Percentiles rank a stretch among this genome's conserved stretches.
Evolutionary conservation across 2,113 vertebrate genomes (phyloP).

Genomic region (Triplophysa tibetana): DNA sequence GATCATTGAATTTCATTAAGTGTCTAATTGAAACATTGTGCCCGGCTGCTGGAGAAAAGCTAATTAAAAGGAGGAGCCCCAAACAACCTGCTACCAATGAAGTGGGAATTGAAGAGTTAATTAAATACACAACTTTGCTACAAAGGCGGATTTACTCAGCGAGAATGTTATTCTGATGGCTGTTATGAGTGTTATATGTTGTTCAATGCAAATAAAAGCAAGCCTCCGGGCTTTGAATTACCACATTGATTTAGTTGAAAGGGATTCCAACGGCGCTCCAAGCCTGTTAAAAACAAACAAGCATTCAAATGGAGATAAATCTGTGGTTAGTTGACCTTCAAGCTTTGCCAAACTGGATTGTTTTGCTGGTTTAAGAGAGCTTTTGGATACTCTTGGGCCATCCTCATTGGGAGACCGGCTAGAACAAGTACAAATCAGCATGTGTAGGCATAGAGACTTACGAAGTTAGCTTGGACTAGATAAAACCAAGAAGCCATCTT

Average conservation of each 20-base stretch:
- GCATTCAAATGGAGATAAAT: too few species aligned
- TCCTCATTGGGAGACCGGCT: too few species aligned
- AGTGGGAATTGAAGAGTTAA: slow-evolving; percentile 60
- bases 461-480: too few species aligned
- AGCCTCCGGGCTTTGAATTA: neutral
- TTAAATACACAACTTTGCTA: slow-evolving; percentile 56
- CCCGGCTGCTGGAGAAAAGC: slow-evolving; percentile 48
- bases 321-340: too few species aligned
- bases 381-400: neutral
- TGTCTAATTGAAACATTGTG: slow-evolving; percentile 62
- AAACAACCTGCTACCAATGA: slow-evolving; percentile 57
- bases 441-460: too few species aligned
- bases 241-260: neutral
- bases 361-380: neutral
- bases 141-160: slow-evolving; percentile 37
- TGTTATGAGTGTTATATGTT: slow-evolving; percentile 27
- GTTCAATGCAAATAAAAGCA: neutral
- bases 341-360: neutral
- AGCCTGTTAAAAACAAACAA: too few species aligned
- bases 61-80: slow-evolving; percentile 61
- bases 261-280: neutral
- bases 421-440: too few species aligned
- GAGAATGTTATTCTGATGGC: slow-evolving; percentile 44
- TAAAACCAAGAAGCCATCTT: too few species aligned
- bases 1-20: slow-evolving; percentile 64